A percentile compares a stretch with the other conserved stretches of the same genome.
These are phyloP conservation scores for Mustela nigripes DNA, from an alignment of 2,113 vertebrate genomes.

Conservation along the genomic window DNA sequence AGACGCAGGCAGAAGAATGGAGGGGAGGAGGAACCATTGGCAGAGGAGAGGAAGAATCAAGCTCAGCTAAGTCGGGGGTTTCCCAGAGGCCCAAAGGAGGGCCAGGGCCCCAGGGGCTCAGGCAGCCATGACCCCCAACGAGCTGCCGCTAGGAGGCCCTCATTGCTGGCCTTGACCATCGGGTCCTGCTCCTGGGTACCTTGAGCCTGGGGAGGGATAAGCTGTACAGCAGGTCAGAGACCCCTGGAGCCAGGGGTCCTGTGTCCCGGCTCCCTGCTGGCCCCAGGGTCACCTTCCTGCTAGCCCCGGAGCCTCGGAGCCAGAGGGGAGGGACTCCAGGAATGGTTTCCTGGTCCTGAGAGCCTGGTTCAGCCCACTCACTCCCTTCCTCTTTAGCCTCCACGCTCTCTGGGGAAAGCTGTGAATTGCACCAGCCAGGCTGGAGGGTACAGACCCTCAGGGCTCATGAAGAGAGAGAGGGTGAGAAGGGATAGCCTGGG, in stretches of 20 bases:
- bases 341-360: neutral
- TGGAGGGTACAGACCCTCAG: neutral
- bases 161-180: neutral
- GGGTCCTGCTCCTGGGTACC: neutral
- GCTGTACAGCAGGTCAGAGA: neutral
- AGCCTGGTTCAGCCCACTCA: neutral
- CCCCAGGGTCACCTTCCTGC: neutral
- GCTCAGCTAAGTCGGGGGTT: neutral
- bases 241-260: neutral
- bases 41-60: neutral
- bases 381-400: neutral
- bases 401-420: neutral
- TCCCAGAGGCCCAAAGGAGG: neutral
- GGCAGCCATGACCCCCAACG: fast-evolving
- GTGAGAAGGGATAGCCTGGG: neutral
- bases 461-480: neutral
- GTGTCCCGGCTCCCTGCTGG: neutral
- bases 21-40: neutral
- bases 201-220: neutral
- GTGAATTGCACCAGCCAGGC: neutral
- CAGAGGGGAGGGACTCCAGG: neutral
- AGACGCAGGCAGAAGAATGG: fast-evolving
- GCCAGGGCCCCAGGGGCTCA: neutral
- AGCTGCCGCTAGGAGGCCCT: neutral
- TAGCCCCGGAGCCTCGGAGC: neutral